These are phyloP conservation scores for Mythimna loreyi DNA, from an alignment of 2,888 invertebrate species.

Conservation along the genomic window DNA sequence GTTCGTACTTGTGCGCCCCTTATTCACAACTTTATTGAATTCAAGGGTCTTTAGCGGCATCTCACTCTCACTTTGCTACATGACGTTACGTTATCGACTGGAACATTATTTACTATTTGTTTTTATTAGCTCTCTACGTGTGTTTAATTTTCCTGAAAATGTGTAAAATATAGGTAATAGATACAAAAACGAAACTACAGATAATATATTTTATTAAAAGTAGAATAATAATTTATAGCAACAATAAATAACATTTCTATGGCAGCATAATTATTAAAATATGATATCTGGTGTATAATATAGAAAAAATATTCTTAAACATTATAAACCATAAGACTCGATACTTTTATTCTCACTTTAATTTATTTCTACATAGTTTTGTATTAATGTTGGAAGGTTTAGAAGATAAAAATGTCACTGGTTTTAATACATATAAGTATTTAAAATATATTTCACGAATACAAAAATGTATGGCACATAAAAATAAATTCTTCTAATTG, in stretches of 20 bases:
- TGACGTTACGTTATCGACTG: conserved; percentile 43
- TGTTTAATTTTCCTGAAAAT: conserved; percentile 20
- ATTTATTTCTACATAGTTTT: conserved; percentile 23
- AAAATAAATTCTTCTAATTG: conserved; percentile 66
- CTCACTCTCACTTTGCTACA: conserved; percentile 43
- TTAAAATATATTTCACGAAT: conserved; percentile 20
- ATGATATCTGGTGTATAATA: conserved; percentile 52
- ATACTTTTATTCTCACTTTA: conserved; percentile 34
- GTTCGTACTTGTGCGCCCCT: conserved; percentile 49
- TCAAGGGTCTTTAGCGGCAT: conserved; percentile 44
- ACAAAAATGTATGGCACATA: conserved; percentile 73
- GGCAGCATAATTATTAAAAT: conserved; percentile 58
- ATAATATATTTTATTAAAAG: conserved; percentile 72
- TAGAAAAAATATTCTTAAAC: conserved; percentile 49
- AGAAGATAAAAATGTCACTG: conserved; percentile 14
- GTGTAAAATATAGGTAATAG: conserved; percentile 20
- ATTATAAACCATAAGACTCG: conserved; percentile 42
- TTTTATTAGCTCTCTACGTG: conserved; percentile 7
- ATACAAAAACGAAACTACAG: conserved; percentile 50
- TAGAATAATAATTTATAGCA: conserved; percentile 69
- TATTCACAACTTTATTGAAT: conserved; percentile 43
- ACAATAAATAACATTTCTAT: conserved; percentile 64
- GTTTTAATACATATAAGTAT: neutral
- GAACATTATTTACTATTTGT: conserved; percentile 37
- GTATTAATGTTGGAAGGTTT: conserved; percentile 20